phyloP scores from a whole-genome alignment of 2,888 invertebrate genomes.

The Eupithecia pulchellata region DNA sequence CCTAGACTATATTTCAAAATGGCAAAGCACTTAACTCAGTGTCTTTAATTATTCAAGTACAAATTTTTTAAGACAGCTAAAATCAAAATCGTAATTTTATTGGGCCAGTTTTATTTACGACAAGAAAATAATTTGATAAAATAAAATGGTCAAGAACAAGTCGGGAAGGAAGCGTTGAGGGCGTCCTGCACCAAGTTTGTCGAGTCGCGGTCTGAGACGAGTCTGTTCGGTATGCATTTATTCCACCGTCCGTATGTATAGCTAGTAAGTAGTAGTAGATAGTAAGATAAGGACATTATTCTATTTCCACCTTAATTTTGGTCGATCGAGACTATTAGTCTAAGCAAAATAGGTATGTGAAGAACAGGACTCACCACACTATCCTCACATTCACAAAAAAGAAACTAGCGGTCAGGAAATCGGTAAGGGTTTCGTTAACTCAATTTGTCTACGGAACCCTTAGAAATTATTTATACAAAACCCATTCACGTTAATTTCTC shows the following conservation, averaged over 20 bases:
- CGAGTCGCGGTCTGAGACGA: not conserved
- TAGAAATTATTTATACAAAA: not conserved
- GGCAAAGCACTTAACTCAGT: not conserved
- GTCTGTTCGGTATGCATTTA: no score
- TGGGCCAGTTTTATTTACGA: not conserved
- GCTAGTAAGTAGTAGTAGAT: no score
- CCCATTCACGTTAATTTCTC: slow-evolving; percentile 7
- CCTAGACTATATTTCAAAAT: not conserved
- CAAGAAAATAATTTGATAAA: no score
- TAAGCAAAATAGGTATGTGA: no score
- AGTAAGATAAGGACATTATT: no score
- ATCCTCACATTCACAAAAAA: not conserved
- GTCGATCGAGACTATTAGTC: no score
- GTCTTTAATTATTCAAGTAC: not conserved
- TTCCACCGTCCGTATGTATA: no score
- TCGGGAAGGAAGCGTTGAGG: not conserved
- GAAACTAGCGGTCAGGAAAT: not conserved
- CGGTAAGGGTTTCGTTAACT: not conserved
- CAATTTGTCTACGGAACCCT: not conserved
- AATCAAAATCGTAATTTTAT: not conserved
- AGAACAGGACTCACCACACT: not conserved
- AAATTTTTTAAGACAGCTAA: not conserved
- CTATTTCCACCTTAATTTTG: no score
- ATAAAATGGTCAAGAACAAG: not conserved
- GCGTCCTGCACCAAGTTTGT: not conserved